Base-by-base conservation (phyloP, 2,113 vertebrate species). In the Nothobranchius kuhntae region DNA sequence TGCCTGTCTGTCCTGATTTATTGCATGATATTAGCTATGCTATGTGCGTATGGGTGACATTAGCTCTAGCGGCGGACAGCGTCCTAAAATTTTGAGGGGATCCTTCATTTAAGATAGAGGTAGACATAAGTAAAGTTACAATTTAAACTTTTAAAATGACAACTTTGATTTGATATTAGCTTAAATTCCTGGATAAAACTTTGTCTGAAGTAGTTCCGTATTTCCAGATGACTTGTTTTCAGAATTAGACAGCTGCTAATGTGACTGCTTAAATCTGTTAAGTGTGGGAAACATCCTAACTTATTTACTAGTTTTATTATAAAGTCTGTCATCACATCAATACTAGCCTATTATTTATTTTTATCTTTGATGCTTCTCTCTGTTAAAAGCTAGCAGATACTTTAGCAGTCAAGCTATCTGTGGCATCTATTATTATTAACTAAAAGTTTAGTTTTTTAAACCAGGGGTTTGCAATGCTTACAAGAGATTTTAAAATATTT, bases 101-200 rank as follows among this genome's bases (percentile, higher is more conserved):
- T 11, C 44, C 7, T 24, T 56, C 30, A 62, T 57, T 57, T 62
- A 17, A 24, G 35, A 5, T 24, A 30, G 38, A 53, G 12, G 13
- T 40, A 54, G n/a, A 61, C 30, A 15, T 14, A 71, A 5, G 1
- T 35, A 53, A 14, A 24, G 38, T 54, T 80, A 60, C 6, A 53
- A 44, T 68, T 76, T 1, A 30, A 15, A 17, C 24, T 64, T 17
- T 26, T 21, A 60, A 54, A n/a, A 30, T 30, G 30, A 30, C 30
- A 30, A 30, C 30, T 9, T 7, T 36, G 13, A 64, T 53, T 65
- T 64, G 21, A 9, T 40, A 45, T 61, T 61, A 0, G 6, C 17
- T 9, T 40, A n/a, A 26, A 14, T 48, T 38, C n/a, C 58, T 70
- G 9, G 6, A 53, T n/a, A 15, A 40, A 9, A 4, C 7, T 7